phyloP scores from a whole-genome alignment of 2,113 vertebrate species.

The Ranitomeya imitator region DNA sequence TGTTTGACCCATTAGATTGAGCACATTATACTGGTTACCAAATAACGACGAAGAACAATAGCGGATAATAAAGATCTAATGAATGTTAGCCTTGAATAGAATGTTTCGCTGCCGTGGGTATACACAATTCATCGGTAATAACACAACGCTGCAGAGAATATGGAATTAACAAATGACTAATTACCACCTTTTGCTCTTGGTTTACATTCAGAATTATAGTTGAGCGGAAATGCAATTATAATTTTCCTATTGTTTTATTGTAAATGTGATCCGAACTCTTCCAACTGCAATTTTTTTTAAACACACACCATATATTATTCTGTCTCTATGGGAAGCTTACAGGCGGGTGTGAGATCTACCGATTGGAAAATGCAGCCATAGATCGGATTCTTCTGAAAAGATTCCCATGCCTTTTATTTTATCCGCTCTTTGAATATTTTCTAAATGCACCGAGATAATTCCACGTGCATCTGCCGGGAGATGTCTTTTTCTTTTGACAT shows the following conservation, averaged over 20 bases:
- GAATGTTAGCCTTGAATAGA: neutral
- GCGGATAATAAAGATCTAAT: neutral
- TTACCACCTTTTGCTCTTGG: conserved; percentile 22
- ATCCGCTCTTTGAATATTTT: neutral
- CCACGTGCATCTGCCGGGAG: conserved; percentile 53
- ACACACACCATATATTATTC: conserved; percentile 47
- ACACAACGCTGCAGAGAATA: neutral
- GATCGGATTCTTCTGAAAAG: conserved; percentile 14
- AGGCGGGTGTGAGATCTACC: neutral
- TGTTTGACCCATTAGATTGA: too few species aligned
- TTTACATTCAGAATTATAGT: conserved; percentile 45
- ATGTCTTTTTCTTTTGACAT: conserved; percentile 59
- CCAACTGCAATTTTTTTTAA: conserved; percentile 29
- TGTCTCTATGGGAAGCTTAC: neutral
- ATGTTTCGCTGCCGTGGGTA: neutral
- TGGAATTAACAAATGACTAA: conserved; percentile 46
- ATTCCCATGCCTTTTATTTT: conserved; percentile 37
- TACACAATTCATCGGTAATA: conserved; percentile 14
- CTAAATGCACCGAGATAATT: conserved; percentile 19
- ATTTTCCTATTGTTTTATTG: conserved; percentile 39
- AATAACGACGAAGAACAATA: neutral
- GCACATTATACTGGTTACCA: too few species aligned
- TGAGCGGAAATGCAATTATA: conserved; percentile 35
- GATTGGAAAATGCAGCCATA: conserved; percentile 13
- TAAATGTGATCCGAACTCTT: conserved; percentile 26